Evolutionary conservation across 2,797 vertebrate genomes (phyloP), one percentile per base, ranked within the genome.

Genomic region (Lutjanus argentimaculatus): DNA sequence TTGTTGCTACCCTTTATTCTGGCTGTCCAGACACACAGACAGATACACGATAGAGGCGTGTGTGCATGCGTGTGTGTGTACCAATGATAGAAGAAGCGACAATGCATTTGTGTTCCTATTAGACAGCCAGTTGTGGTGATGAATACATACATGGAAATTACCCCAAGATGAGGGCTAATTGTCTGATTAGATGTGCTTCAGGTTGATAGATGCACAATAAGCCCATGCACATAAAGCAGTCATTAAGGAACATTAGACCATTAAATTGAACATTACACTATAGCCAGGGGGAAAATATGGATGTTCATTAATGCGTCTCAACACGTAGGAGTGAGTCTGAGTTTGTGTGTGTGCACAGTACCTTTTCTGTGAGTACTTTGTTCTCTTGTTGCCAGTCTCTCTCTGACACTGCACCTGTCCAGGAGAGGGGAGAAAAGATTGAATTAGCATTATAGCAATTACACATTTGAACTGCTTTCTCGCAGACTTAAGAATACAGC

Each of bases 121-220:
- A 87, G 62, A 82, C 70, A 72, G 61, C 61, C 75, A 72, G 86
- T 87, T 67, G 69, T 83, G 84, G 83, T 85, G 84, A 89, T 92
- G 91, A 92, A 92, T 90, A 89, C 74, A 85, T 88, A 85, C 81
- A 83, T 85, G 71, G 68, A 90, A 87, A 93, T 94, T 88, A 93
- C 84, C 45, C 80, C 65, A 86, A 88, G 86, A 90, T 85, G 88
- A 90, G 82, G 76, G 61, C 87, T 94, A 93, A 94, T 93, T 90
- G 90, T 91, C 85, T 91, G 91, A 92, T 92, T 91, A 91, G 90
- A 92, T 91, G 91, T 92, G 91, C 89, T 90, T 82, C 84, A 87
- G 89, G 84, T 88, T 93, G 91, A 91, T 91, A 83, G 89, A 93
- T 87, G 86, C 87, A 90, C 87, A 91, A 90, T 85, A 88, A 86